Conservation (phyloP, 2,113 vertebrate species). For the Protobothrops flavoviridis region DNA sequence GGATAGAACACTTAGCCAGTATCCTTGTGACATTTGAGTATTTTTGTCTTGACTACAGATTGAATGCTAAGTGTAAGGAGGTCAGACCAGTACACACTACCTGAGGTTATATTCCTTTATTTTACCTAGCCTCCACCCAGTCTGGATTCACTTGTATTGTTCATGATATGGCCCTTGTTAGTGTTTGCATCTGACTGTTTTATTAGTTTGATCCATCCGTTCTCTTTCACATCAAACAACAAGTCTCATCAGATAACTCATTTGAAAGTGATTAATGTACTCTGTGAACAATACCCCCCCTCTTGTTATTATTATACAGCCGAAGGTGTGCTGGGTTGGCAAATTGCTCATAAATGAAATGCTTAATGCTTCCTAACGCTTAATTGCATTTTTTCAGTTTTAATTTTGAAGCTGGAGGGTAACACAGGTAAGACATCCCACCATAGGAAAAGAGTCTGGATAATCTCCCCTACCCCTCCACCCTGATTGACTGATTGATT, state of each 20-base stretch:
- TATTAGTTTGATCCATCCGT: slow-evolving; percentile 59
- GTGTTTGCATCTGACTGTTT: slow-evolving; percentile 35
- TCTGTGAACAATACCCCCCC: slow-evolving; percentile 55
- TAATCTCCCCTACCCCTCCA: background rate
- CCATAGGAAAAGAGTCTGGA: slow-evolving; percentile 24
- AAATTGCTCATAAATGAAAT: slow-evolving; percentile 59
- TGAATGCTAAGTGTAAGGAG: background rate
- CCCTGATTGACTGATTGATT: background rate
- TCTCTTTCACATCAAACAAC: slow-evolving; percentile 51
- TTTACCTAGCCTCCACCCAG: background rate
- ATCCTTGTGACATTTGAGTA: background rate
- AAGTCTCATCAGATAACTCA: slow-evolving; percentile 54
- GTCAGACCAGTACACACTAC: background rate
- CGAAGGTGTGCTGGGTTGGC: slow-evolving; percentile 57
- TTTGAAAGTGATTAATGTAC: slow-evolving; percentile 59
- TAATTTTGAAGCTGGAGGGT: slow-evolving; percentile 51
- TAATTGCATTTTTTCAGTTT: slow-evolving; percentile 63
- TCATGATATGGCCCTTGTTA: slow-evolving; percentile 43
- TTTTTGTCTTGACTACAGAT: background rate
- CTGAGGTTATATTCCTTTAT: background rate
- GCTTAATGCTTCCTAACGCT: slow-evolving; percentile 54
- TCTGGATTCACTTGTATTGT: slow-evolving; percentile 12
- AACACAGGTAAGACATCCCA: slow-evolving; percentile 39
- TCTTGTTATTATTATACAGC: slow-evolving; percentile 50
- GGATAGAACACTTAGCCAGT: background rate